Conservation (phyloP, 2,888 invertebrate species). For the Pseudococcus jackbeardsleyi region DNA sequence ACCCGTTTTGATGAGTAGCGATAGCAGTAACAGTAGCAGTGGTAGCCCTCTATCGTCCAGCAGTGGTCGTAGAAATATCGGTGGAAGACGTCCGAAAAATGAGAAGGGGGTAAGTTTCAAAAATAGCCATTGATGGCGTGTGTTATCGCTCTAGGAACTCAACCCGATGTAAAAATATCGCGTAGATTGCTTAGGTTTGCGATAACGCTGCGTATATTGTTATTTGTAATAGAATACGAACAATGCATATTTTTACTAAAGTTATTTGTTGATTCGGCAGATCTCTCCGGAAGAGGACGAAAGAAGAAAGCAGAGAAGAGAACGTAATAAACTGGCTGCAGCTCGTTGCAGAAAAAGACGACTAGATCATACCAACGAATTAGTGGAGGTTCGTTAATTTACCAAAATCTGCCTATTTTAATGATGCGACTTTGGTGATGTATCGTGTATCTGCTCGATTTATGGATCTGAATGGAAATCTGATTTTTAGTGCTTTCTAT, state of each 20-base stretch:
- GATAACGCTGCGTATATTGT: background rate
- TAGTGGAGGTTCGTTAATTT: constrained; percentile 77
- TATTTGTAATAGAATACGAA: background rate
- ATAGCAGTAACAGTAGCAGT: constrained; percentile 66
- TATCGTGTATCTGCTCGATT: background rate
- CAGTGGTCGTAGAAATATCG: constrained; percentile 81
- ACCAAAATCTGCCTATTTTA: background rate
- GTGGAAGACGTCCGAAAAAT: constrained; percentile 84
- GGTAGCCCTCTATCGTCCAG: constrained; percentile 68
- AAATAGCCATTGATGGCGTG: background rate
- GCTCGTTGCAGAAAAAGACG: constrained; percentile 96
- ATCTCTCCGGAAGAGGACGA: constrained; percentile 94
- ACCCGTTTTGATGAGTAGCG: constrained; percentile 67
- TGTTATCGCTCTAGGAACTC: background rate
- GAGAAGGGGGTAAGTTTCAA: constrained; percentile 71
- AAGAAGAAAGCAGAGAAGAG: constrained; percentile 86
- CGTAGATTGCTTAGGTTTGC: background rate
- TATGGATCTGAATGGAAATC: background rate
- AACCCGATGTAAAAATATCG: background rate
- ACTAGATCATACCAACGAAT: constrained; percentile 93
- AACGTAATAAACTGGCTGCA: constrained; percentile 97
- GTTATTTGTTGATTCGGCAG: constrained; percentile 70
- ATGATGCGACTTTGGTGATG: background rate
- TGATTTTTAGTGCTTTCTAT: background rate
- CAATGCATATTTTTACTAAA: constrained; percentile 12